Percentiles rank a stretch among this genome's conserved stretches.
Conservation (phyloP, 1,140 invertebrate species). For the Cheumatopsyche charites region DNA sequence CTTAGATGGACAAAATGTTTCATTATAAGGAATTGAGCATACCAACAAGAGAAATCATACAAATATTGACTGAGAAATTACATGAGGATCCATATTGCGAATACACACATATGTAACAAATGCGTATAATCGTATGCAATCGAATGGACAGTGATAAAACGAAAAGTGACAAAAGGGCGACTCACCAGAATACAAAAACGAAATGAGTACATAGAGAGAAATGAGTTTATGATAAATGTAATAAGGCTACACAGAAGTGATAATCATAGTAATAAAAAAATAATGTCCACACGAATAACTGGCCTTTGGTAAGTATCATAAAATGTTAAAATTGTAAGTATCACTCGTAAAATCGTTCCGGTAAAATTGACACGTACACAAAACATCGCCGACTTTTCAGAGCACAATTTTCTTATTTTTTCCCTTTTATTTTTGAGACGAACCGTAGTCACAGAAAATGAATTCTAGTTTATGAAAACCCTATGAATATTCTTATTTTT, state of each 20-base stretch:
- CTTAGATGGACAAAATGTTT: conserved; percentile 30
- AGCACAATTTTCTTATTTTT: not conserved
- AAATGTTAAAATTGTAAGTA: conserved; percentile 15
- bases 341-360: conserved; percentile 16
- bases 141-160: not conserved
- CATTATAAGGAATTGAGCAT: conserved; percentile 27
- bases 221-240: not conserved
- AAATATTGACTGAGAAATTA: not conserved
- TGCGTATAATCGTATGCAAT: not conserved
- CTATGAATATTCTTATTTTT: not conserved
- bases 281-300: conserved; percentile 28
- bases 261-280: not conserved
- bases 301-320: conserved; percentile 31
- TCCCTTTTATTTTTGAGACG: not conserved
- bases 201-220: not conserved
- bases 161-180: conserved; percentile 10
- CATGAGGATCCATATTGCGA: too few species aligned
- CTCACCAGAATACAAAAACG: conserved; percentile 6
- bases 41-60: conserved; percentile 10
- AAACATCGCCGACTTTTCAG: not conserved
- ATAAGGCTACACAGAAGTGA: conserved; percentile 2
- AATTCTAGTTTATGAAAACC: too few species aligned
- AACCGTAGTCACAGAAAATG: too few species aligned
- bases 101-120: too few species aligned
- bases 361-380: conserved; percentile 23